These are phyloP conservation scores for Leucania comma DNA, from an alignment of 2,888 invertebrate species.

Conservation along the genomic window DNA sequence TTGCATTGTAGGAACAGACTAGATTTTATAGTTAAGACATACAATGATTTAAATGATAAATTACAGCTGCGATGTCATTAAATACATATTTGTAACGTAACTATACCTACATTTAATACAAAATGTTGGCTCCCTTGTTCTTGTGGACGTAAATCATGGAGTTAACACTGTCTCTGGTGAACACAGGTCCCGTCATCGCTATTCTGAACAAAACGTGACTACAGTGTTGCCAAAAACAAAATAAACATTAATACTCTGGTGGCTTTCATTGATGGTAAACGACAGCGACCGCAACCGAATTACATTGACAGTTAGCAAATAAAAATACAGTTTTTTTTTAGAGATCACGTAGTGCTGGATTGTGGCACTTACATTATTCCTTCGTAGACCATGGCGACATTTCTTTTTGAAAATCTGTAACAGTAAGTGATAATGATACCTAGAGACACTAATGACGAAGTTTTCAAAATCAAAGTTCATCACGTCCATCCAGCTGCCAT, in stretches of 20 bases:
- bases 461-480: no score
- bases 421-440: background rate
- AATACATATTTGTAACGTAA: constrained; percentile 37
- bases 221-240: constrained; percentile 65
- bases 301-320: constrained; percentile 28
- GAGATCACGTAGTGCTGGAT: background rate
- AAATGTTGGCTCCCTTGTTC: constrained; percentile 47
- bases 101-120: constrained; percentile 24
- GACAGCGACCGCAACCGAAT: constrained; percentile 48
- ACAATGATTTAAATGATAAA: constrained; percentile 7
- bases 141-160: constrained; percentile 51
- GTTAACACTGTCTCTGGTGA: constrained; percentile 38
- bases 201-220: constrained; percentile 69
- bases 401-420: background rate
- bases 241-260: constrained; percentile 51
- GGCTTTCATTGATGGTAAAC: constrained; percentile 59
- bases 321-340: background rate
- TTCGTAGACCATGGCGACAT: no score
- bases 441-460: no score
- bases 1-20: constrained; percentile 1
- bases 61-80: constrained; percentile 25
- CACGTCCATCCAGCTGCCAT: no score
- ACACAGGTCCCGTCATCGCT: constrained; percentile 64
- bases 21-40: constrained; percentile 21
- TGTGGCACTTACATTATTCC: background rate